phyloP scores from a whole-genome alignment of 2,797 vertebrate genomes.

The Amphiprion clarkii region DNA sequence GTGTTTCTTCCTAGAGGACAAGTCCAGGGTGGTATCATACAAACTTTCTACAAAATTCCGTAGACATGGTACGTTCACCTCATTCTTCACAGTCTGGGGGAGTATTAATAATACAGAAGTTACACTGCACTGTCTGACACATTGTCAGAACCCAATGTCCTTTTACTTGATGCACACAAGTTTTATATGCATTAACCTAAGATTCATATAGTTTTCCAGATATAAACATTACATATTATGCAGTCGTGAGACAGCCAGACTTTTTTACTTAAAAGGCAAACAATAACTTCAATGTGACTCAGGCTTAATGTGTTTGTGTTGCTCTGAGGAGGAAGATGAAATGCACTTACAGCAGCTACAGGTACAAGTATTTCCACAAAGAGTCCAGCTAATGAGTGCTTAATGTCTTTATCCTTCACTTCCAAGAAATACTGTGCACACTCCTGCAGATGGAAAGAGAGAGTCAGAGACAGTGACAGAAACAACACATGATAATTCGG shows the following conservation, averaged over 20 bases:
- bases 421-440: slow-evolving; percentile 99
- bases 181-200: background rate
- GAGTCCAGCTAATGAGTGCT: slow-evolving; percentile 96
- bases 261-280: slow-evolving; percentile 9
- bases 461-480: slow-evolving; percentile 22
- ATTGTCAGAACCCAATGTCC: background rate
- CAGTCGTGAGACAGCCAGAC: background rate
- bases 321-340: slow-evolving; percentile 10
- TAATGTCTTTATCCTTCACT: slow-evolving; percentile 99
- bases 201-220: background rate
- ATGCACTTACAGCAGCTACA: slow-evolving; percentile 95
- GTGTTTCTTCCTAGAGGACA: slow-evolving; percentile 98
- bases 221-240: background rate
- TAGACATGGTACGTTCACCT: slow-evolving; percentile 98
- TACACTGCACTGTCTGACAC: background rate
- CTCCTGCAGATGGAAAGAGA: slow-evolving; percentile 85
- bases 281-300: background rate
- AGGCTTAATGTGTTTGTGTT: background rate
- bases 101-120: background rate
- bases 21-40: slow-evolving; percentile 96
- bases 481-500: slow-evolving; percentile 1
- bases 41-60: slow-evolving; percentile 98
- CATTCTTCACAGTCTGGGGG: slow-evolving; percentile 96
- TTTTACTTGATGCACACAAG: background rate
- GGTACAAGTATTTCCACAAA: slow-evolving; percentile 99